These are phyloP conservation scores for Troilus luridus DNA, from an alignment of 2,888 invertebrate species.

Conservation along the genomic window DNA sequence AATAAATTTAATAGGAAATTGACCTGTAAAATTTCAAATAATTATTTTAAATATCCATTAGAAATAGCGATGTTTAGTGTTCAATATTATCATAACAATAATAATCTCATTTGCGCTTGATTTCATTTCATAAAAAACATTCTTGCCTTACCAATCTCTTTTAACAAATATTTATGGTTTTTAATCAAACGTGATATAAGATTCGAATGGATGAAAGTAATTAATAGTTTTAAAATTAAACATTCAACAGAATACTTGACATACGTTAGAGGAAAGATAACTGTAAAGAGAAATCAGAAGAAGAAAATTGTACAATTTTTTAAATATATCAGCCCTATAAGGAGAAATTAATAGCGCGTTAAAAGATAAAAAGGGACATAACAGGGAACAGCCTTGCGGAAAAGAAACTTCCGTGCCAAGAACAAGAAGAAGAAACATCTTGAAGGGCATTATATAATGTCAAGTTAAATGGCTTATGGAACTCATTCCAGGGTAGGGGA, in stretches of 20 bases:
- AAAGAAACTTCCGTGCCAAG: background rate
- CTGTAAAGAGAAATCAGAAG: too few species aligned
- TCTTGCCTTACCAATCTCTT: too few species aligned
- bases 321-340: background rate
- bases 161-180: too few species aligned
- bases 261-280: background rate
- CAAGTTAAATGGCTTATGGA: background rate
- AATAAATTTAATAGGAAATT: too few species aligned
- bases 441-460: background rate
- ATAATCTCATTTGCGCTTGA: too few species aligned
- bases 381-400: background rate
- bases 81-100: too few species aligned
- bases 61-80: too few species aligned
- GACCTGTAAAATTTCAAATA: too few species aligned
- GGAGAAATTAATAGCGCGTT: background rate
- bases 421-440: background rate
- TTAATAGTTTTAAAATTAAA: background rate
- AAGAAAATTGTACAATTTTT: background rate
- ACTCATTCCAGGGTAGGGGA: background rate
- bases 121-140: too few species aligned
- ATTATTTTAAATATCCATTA: too few species aligned
- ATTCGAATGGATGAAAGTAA: too few species aligned
- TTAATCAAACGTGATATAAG: too few species aligned
- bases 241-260: background rate
- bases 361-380: background rate